Evolutionary conservation across 35 echinoderm and acorn worm genomes (phyloP), one percentile per base, ranked within the genome.

Genomic region (Holothuria glaberrima): DNA sequence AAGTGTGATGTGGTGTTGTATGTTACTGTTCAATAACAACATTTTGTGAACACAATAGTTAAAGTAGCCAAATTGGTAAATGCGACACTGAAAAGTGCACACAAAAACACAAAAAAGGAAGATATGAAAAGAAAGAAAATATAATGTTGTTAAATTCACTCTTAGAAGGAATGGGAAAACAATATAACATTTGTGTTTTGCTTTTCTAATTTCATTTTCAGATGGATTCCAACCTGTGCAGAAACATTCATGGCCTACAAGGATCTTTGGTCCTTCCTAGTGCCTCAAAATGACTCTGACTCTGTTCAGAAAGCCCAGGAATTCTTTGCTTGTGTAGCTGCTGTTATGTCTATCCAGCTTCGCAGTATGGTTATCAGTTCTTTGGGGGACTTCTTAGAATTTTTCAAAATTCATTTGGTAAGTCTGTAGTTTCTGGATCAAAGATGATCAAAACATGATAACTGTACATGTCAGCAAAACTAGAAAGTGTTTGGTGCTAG

Each of bases 261-360:
- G 71, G 92, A 97, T 6, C 75, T 97, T 5, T 97, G 95, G 95
- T 86, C 90, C 26, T 86, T 91, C 83, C 63, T 97, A 20, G 92
- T 94, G 3, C 90, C 92, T 9, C 89, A 88, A 57, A 86, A 87
- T 76, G 94, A 97, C 82, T 88, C 62, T 31, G 92, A 98, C 26
- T 98, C 95, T 17, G 92, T 90, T 17, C 79, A 86, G 26, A 89
- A 93, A 59, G 92, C 94, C 12, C 95, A 97, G 44, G 92, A 94
- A 52, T 97, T 94, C 90, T 97, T 97, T 92, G 92, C 92, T 70
- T 94, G 95, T 44, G 92, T 97, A 19, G 95, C 95, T 17, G 89
- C 95, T 9, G 74, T 92, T 56, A 97, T 97, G 95, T 97, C 95
- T 9, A 97, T 97, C 48, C 95, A 97, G 82, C 87, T 97, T n/a